These are phyloP conservation scores for Tyrannus savana DNA, from an alignment of 2,113 vertebrate genomes.

Conservation along the genomic window DNA sequence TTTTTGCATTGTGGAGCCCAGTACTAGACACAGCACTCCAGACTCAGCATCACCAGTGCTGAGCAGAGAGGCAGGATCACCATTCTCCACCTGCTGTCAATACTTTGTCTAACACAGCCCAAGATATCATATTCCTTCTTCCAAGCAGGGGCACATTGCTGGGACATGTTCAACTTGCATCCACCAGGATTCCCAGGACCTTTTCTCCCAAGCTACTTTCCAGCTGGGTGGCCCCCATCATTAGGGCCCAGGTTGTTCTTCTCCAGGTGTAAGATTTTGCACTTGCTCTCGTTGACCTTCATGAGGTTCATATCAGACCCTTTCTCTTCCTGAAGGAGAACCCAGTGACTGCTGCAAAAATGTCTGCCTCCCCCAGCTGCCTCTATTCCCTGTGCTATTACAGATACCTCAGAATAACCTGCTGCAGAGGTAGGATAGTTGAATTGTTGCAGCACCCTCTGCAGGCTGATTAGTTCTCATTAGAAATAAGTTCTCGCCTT, in stretches of 20 bases:
- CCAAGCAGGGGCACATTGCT: not conserved
- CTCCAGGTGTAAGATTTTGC: not conserved
- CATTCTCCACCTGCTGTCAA: accelerated
- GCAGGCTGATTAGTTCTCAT: not conserved
- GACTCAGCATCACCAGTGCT: not conserved
- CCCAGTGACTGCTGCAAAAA: not conserved
- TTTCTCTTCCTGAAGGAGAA: not conserved
- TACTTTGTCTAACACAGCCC: not conserved
- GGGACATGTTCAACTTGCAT: accelerated
- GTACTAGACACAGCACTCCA: not conserved
- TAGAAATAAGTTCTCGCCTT: not conserved
- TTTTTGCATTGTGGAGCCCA: not conserved
- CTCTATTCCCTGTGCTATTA: not conserved
- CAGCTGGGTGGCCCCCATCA: not conserved
- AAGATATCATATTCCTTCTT: not conserved
- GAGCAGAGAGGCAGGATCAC: not conserved
- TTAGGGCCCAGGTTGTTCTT: not conserved
- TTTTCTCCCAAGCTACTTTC: not conserved
- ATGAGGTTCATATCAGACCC: not conserved
- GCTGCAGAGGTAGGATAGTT: not conserved
- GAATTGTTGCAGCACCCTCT: not conserved
- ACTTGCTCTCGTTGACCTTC: not conserved
- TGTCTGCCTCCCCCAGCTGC: accelerated
- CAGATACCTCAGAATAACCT: not conserved
- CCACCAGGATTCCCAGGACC: not conserved